Evolutionary conservation across 1,140 invertebrate genomes (phyloP).

Genomic region (Ceratina australensis): DNA sequence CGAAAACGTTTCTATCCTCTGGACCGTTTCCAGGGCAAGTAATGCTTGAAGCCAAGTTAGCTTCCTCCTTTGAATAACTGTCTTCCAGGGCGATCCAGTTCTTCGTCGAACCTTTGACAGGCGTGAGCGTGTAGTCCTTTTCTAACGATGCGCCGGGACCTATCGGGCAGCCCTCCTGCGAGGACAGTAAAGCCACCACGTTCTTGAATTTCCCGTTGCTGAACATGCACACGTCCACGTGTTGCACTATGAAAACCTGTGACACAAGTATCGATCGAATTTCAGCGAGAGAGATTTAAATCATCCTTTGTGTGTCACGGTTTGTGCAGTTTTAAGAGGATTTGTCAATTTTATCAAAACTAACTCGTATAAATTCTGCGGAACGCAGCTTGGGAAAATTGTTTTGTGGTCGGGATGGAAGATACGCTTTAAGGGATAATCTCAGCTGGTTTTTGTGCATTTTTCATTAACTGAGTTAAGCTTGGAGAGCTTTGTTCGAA

Average conservation of each 20-base stretch:
- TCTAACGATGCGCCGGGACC: constrained; percentile 82
- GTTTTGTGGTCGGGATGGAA: neutral
- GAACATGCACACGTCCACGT: constrained; percentile 99
- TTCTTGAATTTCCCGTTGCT: constrained; percentile 99
- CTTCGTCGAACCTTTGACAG: constrained; percentile 87
- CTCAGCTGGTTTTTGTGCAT: neutral
- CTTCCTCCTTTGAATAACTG: constrained; percentile 85
- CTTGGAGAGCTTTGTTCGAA: neutral
- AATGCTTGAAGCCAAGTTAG: constrained; percentile 86
- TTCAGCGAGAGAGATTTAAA: neutral
- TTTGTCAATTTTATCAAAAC: no score
- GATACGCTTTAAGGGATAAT: neutral
- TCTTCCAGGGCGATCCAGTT: constrained; percentile 91
- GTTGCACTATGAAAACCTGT: constrained; percentile 94
- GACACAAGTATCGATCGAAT: no score
- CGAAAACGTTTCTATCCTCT: constrained; percentile 91
- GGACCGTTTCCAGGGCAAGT: constrained; percentile 80
- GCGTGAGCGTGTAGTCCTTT: constrained; percentile 84
- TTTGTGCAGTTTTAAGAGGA: neutral
- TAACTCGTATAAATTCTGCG: no score
- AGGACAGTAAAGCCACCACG: constrained; percentile 93
- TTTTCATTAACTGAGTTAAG: neutral
- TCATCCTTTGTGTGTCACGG: neutral
- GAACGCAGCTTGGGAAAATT: neutral
- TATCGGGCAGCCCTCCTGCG: constrained; percentile 84